Conservation (phyloP, 2,888 invertebrate genomes). For the Tenthredo scrophulariae region DNA sequence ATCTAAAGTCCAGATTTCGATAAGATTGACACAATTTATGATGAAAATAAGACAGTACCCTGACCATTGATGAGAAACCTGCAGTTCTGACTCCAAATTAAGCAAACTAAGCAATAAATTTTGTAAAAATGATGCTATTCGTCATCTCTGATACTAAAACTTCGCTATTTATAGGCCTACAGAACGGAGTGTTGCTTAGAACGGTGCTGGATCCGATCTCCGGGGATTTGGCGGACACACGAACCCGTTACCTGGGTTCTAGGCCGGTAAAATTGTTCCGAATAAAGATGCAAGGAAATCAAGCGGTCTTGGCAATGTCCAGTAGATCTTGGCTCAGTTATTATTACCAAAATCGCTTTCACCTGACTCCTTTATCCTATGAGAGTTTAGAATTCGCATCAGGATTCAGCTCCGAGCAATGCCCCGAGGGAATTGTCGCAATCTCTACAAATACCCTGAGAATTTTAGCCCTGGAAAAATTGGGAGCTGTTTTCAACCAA, state of each 20-base stretch:
- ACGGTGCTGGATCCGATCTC: constrained; percentile 97
- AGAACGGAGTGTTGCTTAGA: constrained; percentile 96
- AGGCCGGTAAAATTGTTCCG: constrained; percentile 97
- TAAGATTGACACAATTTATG: not conserved
- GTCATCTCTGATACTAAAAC: not conserved
- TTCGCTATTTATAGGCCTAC: constrained; percentile 81
- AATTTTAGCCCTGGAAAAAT: constrained; percentile 98
- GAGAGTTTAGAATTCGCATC: constrained; percentile 98
- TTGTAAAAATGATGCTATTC: not conserved
- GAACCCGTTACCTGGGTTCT: constrained; percentile 97
- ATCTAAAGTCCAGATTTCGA: not conserved
- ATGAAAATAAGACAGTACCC: constrained; percentile 56
- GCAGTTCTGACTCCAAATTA: constrained; percentile 55
- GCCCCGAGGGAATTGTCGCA: constrained; percentile 99
- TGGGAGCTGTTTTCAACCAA: constrained; percentile 99
- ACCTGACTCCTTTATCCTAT: constrained; percentile 96
- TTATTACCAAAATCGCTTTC: constrained; percentile 97
- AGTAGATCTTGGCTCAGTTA: constrained; percentile 99
- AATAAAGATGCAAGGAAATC: constrained; percentile 96
- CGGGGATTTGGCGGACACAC: constrained; percentile 97
- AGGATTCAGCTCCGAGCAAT: constrained; percentile 98
- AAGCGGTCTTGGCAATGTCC: constrained; percentile 98
- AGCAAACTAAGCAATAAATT: constrained; percentile 33
- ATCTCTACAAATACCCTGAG: constrained; percentile 98
- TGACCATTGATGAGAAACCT: constrained; percentile 56